Evolutionary conservation across 2,113 vertebrate genomes (phyloP), one percentile per base, ranked within the genome.

Genomic region (Pomatostomus ruficeps): DNA sequence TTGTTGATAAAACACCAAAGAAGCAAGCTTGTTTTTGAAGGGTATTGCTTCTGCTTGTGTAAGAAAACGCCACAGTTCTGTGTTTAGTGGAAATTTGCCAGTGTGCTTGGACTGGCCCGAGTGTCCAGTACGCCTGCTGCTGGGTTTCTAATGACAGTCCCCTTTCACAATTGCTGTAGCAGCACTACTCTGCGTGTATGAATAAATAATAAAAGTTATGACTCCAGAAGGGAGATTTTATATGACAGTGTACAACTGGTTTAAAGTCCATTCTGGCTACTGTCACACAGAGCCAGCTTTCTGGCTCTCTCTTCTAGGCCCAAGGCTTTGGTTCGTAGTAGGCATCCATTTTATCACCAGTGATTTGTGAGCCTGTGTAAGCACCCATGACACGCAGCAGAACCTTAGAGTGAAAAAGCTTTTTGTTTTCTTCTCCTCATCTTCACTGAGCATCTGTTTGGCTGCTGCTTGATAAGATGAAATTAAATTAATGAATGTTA

Each of bases 371-470:
- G 61, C 40, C 85, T 5, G 0, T 28, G n/a, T 62, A 92, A 82
- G 72, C 45, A 81, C 40, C 55, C 83, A 61, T 73, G 94, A 92
- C 57, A 75, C 26, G 84, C 35, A 91, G 46, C 84, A 96, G 93
- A 93, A 63, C 35, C 79, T 38, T 14, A 33, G 43, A 83, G 68
- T 96, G 85, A 95, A 96, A 97, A 96, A 91, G 70, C 91, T 91
- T 95, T 96, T 96, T 95, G 86, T 95, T 96, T 96, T 82, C 90
- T 78, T 89, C 77, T 73, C 62, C 38, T 85, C 23, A 45, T 89
- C 90, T 85, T 91, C 81, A 40, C 51, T 38, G 48, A 83, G 74
- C 62, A 94, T 86, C 79, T 92, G 80, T 93, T 93, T 66, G 65
- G 59, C 52, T 80, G 42, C 52, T 82, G 35, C 61, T 77, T 80